Conservation (phyloP, 1,140 invertebrate genomes). For the Rhyacophila brunnea region DNA sequence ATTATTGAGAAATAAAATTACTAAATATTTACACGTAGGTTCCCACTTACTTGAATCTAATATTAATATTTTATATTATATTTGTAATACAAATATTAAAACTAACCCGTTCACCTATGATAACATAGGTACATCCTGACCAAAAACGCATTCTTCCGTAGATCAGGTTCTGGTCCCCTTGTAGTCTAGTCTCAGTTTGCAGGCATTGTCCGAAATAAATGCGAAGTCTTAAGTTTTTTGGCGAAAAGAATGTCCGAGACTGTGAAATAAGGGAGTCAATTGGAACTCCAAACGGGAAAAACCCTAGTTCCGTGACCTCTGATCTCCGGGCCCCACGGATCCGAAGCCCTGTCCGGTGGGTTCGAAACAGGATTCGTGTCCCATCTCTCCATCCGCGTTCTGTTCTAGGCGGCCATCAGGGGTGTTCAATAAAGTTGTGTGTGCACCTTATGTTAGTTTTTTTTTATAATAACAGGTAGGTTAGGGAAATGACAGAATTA, state of each 20-base stretch:
- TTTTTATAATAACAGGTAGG: too few relatives aligned
- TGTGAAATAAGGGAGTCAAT: not conserved
- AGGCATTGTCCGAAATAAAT: not conserved
- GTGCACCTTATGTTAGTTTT: too few relatives aligned
- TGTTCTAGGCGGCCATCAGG: too few relatives aligned
- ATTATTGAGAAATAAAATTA: too few relatives aligned
- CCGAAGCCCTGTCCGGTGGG: constrained; percentile 11
- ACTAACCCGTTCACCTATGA: too few relatives aligned
- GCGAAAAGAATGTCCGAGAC: not conserved
- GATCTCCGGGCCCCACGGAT: constrained; percentile 15
- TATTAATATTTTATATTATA: too few relatives aligned
- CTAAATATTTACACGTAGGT: too few relatives aligned
- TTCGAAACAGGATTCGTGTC: constrained; percentile 24
- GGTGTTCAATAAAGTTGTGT: too few relatives aligned
- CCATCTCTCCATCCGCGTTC: constrained; percentile 1
- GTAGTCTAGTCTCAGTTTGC: not conserved
- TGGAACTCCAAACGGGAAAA: not conserved
- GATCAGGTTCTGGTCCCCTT: not conserved
- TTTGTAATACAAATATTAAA: too few relatives aligned
- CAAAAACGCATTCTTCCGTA: not conserved
- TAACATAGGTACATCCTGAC: too few relatives aligned
- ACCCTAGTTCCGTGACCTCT: constrained; percentile 17
- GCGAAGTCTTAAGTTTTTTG: constrained; percentile 14
- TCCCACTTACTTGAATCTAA: too few relatives aligned
- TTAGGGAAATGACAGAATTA: too few relatives aligned